Evolutionary conservation across 2,888 invertebrate genomes (phyloP).

Genomic region (Pelosia muscerda): DNA sequence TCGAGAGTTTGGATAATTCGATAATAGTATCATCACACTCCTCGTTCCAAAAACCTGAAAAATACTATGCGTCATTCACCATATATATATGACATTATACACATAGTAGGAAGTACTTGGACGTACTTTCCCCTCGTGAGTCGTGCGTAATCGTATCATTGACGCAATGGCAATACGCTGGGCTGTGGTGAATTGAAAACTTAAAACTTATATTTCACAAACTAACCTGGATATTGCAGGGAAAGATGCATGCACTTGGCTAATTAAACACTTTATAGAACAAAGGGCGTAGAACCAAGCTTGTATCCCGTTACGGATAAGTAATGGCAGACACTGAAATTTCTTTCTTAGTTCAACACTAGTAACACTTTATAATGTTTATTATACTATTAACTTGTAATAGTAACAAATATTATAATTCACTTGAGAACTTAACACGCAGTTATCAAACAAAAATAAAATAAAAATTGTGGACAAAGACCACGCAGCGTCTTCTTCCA

Average conservation of each 20-base stretch:
- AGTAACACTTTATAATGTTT: constrained; percentile 62
- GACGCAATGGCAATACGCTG: constrained; percentile 62
- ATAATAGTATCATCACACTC: constrained; percentile 87
- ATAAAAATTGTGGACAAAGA: constrained; percentile 81
- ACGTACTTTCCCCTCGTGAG: constrained; percentile 81
- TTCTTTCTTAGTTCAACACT: constrained; percentile 58
- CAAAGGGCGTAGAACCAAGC: constrained; percentile 84
- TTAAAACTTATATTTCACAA: constrained; percentile 31
- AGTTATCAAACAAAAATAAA: constrained; percentile 77
- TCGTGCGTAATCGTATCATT: constrained; percentile 70
- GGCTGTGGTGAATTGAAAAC: constrained; percentile 41
- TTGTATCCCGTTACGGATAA: constrained; percentile 85
- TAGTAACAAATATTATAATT: constrained; percentile 63
- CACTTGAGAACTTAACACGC: constrained; percentile 66
- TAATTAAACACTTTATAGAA: constrained; percentile 82
- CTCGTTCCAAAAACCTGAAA: constrained; percentile 84
- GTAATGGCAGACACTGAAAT: constrained; percentile 79
- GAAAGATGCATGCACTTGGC: constrained; percentile 88
- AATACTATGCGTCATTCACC: constrained; percentile 55
- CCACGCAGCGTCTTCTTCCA: constrained; percentile 78
- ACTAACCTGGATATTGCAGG: constrained; percentile 86
- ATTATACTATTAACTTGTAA: constrained; percentile 68
- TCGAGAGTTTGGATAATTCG: constrained; percentile 84
- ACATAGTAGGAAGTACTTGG: constrained; percentile 78
- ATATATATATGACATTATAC: constrained; percentile 58